Evolutionary conservation across 2,888 invertebrate genomes (phyloP).

Genomic region (Cylindroiulus punctatus): DNA sequence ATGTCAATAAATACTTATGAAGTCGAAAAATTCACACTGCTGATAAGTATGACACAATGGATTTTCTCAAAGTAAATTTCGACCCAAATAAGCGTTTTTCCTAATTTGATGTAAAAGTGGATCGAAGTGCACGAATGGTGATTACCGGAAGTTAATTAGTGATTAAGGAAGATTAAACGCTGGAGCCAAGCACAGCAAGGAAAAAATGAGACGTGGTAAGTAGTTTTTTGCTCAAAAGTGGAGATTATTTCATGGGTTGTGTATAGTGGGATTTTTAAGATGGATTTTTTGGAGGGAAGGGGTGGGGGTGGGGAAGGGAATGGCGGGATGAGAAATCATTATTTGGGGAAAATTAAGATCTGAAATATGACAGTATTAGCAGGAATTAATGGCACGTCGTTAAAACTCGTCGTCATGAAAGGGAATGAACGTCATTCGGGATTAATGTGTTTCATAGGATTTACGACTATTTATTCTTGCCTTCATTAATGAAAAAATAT

Average conservation of each 20-base stretch:
- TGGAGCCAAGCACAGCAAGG: not conserved
- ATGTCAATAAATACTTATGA: no score
- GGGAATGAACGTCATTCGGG: not conserved
- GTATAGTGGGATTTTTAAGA: not conserved
- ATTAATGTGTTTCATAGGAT: not conserved
- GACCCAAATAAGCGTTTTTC: no score
- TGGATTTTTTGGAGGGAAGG: not conserved
- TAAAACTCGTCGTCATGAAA: not conserved
- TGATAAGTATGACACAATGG: no score
- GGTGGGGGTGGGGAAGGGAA: no score
- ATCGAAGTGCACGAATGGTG: no score
- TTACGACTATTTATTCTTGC: not conserved
- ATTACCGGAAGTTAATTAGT: not conserved
- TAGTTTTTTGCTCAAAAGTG: not conserved
- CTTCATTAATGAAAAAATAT: not conserved
- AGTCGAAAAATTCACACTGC: no score
- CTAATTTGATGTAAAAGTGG: no score
- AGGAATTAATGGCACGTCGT: not conserved
- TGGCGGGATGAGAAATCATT: not conserved
- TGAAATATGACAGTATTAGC: not conserved
- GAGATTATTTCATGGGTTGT: not conserved
- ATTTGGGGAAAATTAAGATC: not conserved
- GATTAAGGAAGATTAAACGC: slow-evolving; percentile 12
- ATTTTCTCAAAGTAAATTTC: no score
- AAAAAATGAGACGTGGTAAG: slow-evolving; percentile 34